Percentiles rank a stretch among this genome's conserved stretches.
phyloP scores from a whole-genome alignment of 2,113 vertebrate genomes.

The Cyprinodon variegatus region DNA sequence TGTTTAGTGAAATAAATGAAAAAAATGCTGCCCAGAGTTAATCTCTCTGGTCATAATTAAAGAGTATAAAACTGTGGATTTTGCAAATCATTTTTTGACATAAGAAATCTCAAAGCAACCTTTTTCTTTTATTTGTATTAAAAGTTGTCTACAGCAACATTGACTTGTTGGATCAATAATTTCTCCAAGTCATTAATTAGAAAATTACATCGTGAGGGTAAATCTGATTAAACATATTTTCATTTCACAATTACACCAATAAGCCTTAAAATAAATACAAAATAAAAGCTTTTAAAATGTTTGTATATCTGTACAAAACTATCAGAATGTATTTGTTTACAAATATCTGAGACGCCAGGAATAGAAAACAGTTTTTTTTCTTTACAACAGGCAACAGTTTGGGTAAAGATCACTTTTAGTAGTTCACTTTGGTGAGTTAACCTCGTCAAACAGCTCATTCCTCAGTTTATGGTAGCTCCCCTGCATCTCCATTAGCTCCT shows the following conservation, averaged over 20 bases:
- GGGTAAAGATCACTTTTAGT: neutral
- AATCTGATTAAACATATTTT: rapidly evolving
- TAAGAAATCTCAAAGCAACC: neutral
- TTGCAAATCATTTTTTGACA: neutral
- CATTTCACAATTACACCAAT: neutral
- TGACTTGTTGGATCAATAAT: neutral
- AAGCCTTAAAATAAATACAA: conserved; percentile 19
- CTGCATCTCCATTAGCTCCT: conserved; percentile 64
- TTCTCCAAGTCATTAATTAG: neutral
- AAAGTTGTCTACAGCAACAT: neutral
- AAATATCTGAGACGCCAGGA: no score
- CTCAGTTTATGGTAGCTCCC: conserved; percentile 79
- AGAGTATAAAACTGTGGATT: neutral
- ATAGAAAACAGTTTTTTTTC: rapidly evolving
- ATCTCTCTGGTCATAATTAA: neutral
- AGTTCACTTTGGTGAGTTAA: neutral
- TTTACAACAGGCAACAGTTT: neutral
- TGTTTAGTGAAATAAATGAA: no score
- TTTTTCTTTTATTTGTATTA: conserved; percentile 7
- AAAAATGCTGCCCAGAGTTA: no score
- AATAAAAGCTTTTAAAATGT: neutral
- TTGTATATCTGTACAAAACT: rapidly evolving
- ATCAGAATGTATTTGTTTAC: neutral
- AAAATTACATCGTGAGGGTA: neutral
- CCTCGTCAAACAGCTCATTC: conserved; percentile 53